Conservation (phyloP, 2,113 vertebrate genomes). For the Myodes glareolus region DNA sequence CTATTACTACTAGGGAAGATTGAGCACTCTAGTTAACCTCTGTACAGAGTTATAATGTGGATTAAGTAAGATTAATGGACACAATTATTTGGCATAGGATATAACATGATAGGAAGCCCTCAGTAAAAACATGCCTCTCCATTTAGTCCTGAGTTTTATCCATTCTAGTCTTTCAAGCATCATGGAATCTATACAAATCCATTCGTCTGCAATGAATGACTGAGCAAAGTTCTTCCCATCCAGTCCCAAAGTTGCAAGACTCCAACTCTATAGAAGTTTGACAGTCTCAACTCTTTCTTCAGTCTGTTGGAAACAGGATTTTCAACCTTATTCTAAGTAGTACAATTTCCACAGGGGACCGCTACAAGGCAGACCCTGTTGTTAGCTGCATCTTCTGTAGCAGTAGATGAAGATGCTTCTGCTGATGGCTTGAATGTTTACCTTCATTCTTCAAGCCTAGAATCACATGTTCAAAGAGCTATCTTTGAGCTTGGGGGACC, state of each 20-base stretch:
- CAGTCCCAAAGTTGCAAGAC: neutral
- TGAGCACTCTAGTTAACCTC: slow-evolving; percentile 5
- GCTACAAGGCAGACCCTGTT: neutral
- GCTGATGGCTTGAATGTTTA: neutral
- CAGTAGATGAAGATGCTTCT: neutral
- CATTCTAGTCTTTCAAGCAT: neutral
- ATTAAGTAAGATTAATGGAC: slow-evolving; percentile 30
- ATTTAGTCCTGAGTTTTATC: neutral
- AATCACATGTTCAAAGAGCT: neutral
- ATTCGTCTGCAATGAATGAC: neutral
- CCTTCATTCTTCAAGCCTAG: neutral
- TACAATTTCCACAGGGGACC: neutral
- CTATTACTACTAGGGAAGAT: neutral
- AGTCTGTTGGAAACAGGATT: neutral
- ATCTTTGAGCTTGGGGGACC: neutral
- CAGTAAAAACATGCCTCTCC: neutral
- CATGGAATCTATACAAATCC: neutral
- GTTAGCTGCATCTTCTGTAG: neutral
- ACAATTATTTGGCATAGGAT: neutral
- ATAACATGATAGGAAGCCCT: neutral
- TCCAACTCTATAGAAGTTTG: neutral
- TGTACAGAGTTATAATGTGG: neutral
- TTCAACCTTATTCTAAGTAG: neutral
- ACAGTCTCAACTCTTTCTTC: neutral
- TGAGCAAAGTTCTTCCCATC: neutral